Conservation (phyloP, 1,140 invertebrate genomes). For the Eurosta solidaginis region DNA sequence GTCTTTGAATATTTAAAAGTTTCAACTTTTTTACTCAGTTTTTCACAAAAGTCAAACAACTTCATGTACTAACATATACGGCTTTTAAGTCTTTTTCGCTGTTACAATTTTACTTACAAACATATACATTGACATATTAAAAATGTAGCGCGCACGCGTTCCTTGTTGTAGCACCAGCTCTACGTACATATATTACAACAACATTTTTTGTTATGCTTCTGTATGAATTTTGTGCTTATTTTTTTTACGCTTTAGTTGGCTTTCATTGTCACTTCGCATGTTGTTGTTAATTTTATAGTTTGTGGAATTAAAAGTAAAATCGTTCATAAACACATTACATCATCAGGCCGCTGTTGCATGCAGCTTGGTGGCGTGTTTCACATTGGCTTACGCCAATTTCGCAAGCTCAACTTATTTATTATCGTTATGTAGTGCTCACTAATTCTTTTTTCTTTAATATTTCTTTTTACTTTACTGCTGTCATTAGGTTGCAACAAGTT, state of each 20-base stretch:
- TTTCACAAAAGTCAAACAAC: not conserved
- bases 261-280: slow-evolving; percentile 25
- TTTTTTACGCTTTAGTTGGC: not conserved
- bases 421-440: not conserved
- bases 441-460: not conserved
- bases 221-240: not conserved
- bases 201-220: not conserved
- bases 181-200: no score
- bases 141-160: slow-evolving; percentile 17
- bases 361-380: slow-evolving; percentile 10
- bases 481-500: not conserved
- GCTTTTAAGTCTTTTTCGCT: not conserved
- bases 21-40: not conserved
- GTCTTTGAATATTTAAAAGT: not conserved
- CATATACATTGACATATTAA: not conserved
- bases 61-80: not conserved
- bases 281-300: slow-evolving; percentile 24
- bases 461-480: not conserved
- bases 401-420: slow-evolving; percentile 7
- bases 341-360: not conserved
- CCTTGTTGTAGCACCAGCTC: not conserved
- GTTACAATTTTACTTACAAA: slow-evolving; percentile 2
- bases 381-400: slow-evolving; percentile 2
- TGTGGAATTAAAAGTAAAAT: slow-evolving; percentile 11
- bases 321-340: slow-evolving; percentile 18